Evolutionary conservation across 2,888 invertebrate genomes (phyloP).

Genomic region (Rugalucina vietnamica): DNA sequence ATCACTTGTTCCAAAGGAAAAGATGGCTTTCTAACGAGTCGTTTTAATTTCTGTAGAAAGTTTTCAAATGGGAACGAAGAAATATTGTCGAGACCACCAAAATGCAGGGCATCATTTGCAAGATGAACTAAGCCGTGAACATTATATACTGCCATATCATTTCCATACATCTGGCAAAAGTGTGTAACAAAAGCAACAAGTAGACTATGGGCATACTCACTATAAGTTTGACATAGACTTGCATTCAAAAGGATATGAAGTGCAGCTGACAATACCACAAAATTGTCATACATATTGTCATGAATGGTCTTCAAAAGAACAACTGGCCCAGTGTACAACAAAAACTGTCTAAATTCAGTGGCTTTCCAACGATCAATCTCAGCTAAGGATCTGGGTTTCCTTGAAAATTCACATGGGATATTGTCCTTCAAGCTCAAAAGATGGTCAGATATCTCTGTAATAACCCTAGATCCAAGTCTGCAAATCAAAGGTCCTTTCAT

Average conservation of each 20-base stretch:
- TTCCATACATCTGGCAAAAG: constrained; percentile 76
- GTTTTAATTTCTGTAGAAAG: constrained; percentile 68
- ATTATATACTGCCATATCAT: constrained; percentile 79
- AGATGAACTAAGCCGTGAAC: constrained; percentile 81
- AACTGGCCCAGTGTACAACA: constrained; percentile 74
- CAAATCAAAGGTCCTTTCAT: constrained; percentile 54
- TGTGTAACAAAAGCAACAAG: constrained; percentile 69
- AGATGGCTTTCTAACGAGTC: constrained; percentile 34
- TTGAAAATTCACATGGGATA: constrained; percentile 69
- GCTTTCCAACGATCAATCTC: constrained; percentile 76
- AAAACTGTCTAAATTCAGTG: constrained; percentile 74
- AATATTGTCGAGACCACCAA: constrained; percentile 77
- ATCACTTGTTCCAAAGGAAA: constrained; percentile 44
- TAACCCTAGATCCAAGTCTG: constrained; percentile 32
- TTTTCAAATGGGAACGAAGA: constrained; percentile 82
- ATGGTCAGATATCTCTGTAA: constrained; percentile 18
- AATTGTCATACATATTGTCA: constrained; percentile 35
- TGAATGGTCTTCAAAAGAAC: constrained; percentile 61
- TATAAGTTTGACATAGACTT: constrained; percentile 57
- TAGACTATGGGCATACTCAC: constrained; percentile 62
- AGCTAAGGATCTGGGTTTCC: constrained; percentile 69
- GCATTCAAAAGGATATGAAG: constrained; percentile 65
- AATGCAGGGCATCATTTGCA: constrained; percentile 76
- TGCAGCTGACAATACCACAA: constrained; percentile 59
- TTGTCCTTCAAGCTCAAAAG: constrained; percentile 17